These are phyloP conservation scores for Takifugu rubripes DNA, from an alignment of 2,797 vertebrate species.

Conservation along the genomic window DNA sequence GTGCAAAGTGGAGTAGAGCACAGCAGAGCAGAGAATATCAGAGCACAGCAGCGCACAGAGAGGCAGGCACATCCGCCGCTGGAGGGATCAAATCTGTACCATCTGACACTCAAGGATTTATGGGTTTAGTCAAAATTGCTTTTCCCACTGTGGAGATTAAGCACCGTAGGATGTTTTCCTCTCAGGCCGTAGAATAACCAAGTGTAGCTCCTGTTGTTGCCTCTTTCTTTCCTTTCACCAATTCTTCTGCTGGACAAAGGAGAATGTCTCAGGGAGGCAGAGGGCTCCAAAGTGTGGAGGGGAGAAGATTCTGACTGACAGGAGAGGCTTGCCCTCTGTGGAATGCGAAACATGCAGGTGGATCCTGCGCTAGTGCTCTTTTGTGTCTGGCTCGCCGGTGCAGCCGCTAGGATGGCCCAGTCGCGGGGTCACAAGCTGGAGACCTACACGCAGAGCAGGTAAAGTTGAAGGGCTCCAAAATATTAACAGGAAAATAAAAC, in stretches of 20 bases:
- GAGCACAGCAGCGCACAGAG: conserved; percentile 62
- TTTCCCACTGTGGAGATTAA: conserved; percentile 83
- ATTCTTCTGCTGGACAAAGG: conserved; percentile 54
- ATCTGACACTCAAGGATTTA: conserved; percentile 85
- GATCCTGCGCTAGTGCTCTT: conserved; percentile 72
- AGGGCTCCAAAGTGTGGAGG: conserved; percentile 48
- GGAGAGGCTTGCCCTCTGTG: conserved; percentile 58
- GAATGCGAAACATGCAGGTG: conserved; percentile 77
- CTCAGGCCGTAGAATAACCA: conserved; percentile 63
- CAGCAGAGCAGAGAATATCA: conserved; percentile 63
- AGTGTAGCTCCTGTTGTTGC: conserved; percentile 42
- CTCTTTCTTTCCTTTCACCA: conserved; percentile 40
- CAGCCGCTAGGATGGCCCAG: conserved; percentile 60
- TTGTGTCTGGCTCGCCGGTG: conserved; percentile 63
- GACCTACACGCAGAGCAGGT: conserved; percentile 78
- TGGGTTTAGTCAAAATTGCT: conserved; percentile 84
- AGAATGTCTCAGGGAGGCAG: conserved; percentile 64
- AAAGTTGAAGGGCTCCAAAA: conserved; percentile 25
- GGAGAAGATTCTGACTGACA: conserved; percentile 64
- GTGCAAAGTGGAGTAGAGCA: conserved; percentile 67
- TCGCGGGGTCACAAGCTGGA: conserved; percentile 68
- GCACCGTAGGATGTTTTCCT: conserved; percentile 75
- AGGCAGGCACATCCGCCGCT: conserved; percentile 71
- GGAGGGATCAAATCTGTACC: conserved; percentile 83
- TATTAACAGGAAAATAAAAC: background rate